A percentile compares a stretch with the other conserved stretches of the same genome.
phyloP scores from a whole-genome alignment of 1,140 invertebrate genomes.

The Meloidogyne exigua region DNA sequence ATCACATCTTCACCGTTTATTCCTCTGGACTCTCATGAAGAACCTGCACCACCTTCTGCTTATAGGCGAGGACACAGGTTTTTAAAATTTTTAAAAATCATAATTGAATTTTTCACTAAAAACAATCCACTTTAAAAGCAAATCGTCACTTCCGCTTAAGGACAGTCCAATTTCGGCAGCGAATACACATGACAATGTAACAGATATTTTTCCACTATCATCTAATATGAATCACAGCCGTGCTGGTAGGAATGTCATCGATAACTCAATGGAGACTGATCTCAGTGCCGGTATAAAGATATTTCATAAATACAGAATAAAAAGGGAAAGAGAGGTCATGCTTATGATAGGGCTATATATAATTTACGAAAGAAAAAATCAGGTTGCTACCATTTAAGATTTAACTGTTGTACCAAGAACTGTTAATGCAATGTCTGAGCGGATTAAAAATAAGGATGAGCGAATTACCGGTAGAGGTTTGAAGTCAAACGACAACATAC shows the following conservation, averaged over 20 bases:
- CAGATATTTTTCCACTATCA: not conserved
- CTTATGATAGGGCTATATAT: no score
- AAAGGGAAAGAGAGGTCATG: no score
- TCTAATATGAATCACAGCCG: constrained; percentile 14
- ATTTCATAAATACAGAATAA: constrained; percentile 7
- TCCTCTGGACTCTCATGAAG: not conserved
- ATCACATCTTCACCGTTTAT: constrained; percentile 6
- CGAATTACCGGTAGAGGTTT: not conserved
- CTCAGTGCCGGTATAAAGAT: constrained; percentile 48
- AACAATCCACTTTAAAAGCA: constrained; percentile 28
- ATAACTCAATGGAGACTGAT: constrained; percentile 48
- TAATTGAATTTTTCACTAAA: no score
- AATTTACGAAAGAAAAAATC: no score
- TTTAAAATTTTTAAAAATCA: not conserved
- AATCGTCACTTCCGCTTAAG: constrained; percentile 27
- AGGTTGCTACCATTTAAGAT: not conserved
- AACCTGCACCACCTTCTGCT: not conserved
- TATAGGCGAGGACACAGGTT: not conserved
- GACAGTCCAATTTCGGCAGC: constrained; percentile 29
- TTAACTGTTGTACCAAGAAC: constrained; percentile 19
- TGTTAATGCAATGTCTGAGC: not conserved
- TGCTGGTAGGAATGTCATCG: constrained; percentile 1
- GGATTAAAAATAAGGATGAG: not conserved
- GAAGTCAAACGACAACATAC: not conserved
- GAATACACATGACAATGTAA: constrained; percentile 9